Evolutionary conservation across 1,140 invertebrate species (phyloP), one percentile per base, ranked within the genome.

Genomic region (Harpegnathos saltator): DNA sequence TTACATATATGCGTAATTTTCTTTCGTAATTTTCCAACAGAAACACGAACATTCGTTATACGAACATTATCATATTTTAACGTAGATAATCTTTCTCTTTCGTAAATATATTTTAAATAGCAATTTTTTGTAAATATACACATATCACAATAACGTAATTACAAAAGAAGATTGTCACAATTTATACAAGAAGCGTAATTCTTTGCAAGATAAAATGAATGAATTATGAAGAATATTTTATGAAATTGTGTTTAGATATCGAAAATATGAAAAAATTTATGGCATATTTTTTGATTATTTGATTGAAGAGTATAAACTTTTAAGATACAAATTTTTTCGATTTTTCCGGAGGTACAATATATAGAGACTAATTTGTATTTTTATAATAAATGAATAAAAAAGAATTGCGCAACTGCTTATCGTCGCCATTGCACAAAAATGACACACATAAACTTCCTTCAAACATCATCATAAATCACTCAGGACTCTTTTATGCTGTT

Each of bases 401-500:
- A 9, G 7, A 44, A 29, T 63, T 61, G 3, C 7, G 12, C n/a
- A 26, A 33, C 15, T 1, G n/a, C 4, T n/a, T 48, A 33, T 33
- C 62, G 3, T 29, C 9, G 54, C 19, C 3, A 15, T 61, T 29
- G 14, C 68, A 24, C 19, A 61, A 61, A 11, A 74, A 50, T 26
- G 12, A 72, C 12, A 17, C n/a, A 56, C n/a, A 62, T 54, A 66
- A 62, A 54, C 50, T 77, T 87, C 33, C 56, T 78, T 44, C 59
- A 72, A 78, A 44, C 48, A 69, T 44, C 66, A 78, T 72, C 50
- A 52, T 74, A 82, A 88, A 88, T 87, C 65, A 22, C 73, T 75
- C 58, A 59, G 24, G 66, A 87, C 62, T 66, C 82, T 89, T 90
- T 89, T 84, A 82, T 85, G 65, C 84, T 61, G 84, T 87, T 88